Base-by-base conservation (phyloP, 1,140 invertebrate genomes). In the Drosophila rufa region DNA sequence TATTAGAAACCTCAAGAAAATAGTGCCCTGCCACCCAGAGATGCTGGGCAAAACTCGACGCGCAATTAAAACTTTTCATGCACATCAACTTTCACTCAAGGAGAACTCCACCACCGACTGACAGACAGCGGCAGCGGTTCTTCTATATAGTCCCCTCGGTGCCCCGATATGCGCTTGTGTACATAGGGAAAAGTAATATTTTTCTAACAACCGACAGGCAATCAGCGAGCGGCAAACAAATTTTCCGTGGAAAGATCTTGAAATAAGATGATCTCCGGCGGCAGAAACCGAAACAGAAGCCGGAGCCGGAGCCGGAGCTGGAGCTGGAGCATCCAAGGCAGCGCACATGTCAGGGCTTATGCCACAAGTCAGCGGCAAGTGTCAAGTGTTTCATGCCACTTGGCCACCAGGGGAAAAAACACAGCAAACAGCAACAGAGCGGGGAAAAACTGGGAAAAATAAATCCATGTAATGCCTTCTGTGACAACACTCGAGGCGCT, bases 51-150 rank as follows among this genome's bases (percentile, higher is more conserved):
- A 68, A 74, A 83, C 80, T 89, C 83, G 84, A 80, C 84, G 83
- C 83, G 84, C 84, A 87, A 87, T 87, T 87, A 89, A 87, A 87
- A 87, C 84, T 87, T 84, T 87, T 87, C 84, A 87, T 87, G 84
- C 84, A 87, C 84, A 87, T 87, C 84, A 87, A 87, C 84, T 89
- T 87, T 87, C 84, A 87, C 84, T 87, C 80, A 80, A 87, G 84
- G 84, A 56, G 47, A 73, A 73, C 69, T 75, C 66, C 62, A 69
- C 62, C 53, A 50, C 70, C 59, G 48, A 74, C 75, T 86, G 82
- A 86, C 83, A 80, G 83, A 89, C 80, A 83, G 83, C 79, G 58
- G 59, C 84, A 89, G 83, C 83, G 82, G 82, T 71, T 80, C 82
- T 76, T 46, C 67, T 55, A 36, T 61, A 19, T 38, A 7, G 8